These are phyloP conservation scores for Psittacus erithacus DNA, from an alignment of 2,113 vertebrate species.

Conservation along the genomic window DNA sequence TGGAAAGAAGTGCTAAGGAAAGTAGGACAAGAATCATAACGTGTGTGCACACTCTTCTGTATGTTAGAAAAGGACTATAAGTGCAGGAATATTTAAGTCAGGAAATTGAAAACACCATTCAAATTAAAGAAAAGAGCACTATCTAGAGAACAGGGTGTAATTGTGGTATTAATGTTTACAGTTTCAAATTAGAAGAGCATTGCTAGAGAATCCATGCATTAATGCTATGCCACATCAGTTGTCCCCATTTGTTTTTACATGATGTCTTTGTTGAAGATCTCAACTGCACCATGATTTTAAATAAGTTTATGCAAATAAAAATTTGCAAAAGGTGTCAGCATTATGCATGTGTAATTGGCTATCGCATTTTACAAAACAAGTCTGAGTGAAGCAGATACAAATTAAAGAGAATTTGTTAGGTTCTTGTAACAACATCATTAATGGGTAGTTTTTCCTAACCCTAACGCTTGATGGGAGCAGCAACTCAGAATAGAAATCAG, in stretches of 20 bases:
- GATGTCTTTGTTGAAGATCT: neutral
- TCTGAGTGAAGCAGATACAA: neutral
- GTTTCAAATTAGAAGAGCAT: neutral
- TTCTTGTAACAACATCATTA: constrained; percentile 19
- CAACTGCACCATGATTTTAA: neutral
- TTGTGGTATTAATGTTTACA: neutral
- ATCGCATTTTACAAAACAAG: constrained; percentile 9
- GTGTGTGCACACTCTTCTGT: accelerated
- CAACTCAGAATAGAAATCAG: constrained; percentile 7
- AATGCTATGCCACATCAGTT: neutral
- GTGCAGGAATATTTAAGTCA: neutral
- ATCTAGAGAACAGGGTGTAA: neutral
- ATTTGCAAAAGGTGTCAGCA: neutral
- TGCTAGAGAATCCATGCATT: neutral
- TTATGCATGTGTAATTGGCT: neutral
- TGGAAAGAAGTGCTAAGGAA: neutral
- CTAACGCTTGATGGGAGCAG: neutral
- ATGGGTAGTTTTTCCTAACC: neutral
- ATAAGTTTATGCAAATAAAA: neutral
- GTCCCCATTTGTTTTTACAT: neutral
- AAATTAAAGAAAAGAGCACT: neutral
- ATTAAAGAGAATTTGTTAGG: neutral
- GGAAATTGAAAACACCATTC: accelerated
- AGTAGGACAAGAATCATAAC: neutral
- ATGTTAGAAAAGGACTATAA: neutral